Base-by-base conservation (phyloP, 2,797 vertebrate species). In the Mormyrops attenuatus region DNA sequence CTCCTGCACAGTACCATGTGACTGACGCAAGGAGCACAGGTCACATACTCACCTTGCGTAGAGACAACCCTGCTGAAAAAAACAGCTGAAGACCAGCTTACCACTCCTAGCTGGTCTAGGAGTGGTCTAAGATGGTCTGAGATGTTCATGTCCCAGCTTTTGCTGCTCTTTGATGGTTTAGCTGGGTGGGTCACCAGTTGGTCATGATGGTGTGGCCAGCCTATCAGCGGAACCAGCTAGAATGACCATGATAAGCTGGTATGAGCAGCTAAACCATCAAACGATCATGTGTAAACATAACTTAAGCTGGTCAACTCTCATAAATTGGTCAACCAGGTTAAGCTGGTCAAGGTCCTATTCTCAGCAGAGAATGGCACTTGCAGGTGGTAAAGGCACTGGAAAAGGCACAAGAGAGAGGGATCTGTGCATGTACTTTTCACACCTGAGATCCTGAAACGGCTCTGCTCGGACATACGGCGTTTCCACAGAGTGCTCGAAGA, bases 371-470 rank as follows among this genome's bases (percentile, higher is more conserved):
- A 30, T 30, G 22, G 60, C 2, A 3, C 2, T 34, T 4, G 3
- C 11, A 34, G 69, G 30, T 73, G 34, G 30, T 11, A 47, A 82
- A 82, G 1, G 66, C 13, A n/a, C 17, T 80, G 41, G 34, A n/a
- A 44, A 8, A n/a, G 3, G 15, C 8, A 44, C 15, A 44, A 9
- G 17, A n/a, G 30, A 41, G 38, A 0, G 20, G 17, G 7, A 41
- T n/a, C 20, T 20, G 77, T 11, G 20, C 34, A 44, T 44, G 38
- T 15, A 22, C 57, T 17, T 53, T 87, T 88, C 97, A 96, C 96
- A 99, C 98, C 97, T 99, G 92, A 99, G 96, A 92, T 99, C 98
- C 95, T 99, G 98, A 92, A 97, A 99, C 87, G 98, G 97, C 91
- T 99, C 98, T 92, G 98, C 98, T 95, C 98, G 96, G 94, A 99